phyloP scores from a whole-genome alignment of 2,888 invertebrate species.

The Harmothoe impar region DNA sequence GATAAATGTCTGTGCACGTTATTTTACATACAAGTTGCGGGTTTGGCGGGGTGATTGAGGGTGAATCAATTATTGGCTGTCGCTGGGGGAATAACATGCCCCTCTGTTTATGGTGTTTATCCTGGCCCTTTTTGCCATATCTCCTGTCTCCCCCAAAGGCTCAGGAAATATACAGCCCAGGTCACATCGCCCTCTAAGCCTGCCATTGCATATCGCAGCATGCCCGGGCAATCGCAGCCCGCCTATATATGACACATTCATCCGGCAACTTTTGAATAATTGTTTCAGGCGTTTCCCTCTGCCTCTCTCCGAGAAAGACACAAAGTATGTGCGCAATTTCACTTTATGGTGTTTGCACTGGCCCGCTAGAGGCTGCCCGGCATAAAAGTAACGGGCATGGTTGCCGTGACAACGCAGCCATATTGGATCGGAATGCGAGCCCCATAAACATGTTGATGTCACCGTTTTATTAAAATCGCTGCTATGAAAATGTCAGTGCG shows the following conservation, averaged over 20 bases:
- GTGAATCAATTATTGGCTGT: slow-evolving; percentile 46
- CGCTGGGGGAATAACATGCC: background rate
- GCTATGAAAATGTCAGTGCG: slow-evolving; percentile 60
- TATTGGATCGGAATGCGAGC: slow-evolving; percentile 59
- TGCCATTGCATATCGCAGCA: slow-evolving; percentile 53
- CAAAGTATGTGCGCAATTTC: slow-evolving; percentile 61
- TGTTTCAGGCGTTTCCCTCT: slow-evolving; percentile 58
- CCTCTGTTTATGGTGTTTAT: background rate
- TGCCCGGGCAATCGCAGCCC: slow-evolving; percentile 34
- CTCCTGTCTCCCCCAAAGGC: background rate
- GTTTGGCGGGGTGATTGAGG: background rate
- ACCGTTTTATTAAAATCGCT: slow-evolving; percentile 62
- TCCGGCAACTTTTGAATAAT: slow-evolving; percentile 54
- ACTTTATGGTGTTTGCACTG: slow-evolving; percentile 62
- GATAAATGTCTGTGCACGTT: background rate
- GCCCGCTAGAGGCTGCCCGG: slow-evolving; percentile 3
- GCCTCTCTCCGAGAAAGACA: slow-evolving; percentile 14
- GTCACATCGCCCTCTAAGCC: slow-evolving; percentile 48
- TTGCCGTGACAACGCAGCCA: slow-evolving; percentile 61
- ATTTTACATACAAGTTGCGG: background rate
- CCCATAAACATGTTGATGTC: slow-evolving; percentile 62
- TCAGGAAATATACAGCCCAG: background rate
- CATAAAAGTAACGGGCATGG: slow-evolving; percentile 59
- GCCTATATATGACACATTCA: slow-evolving; percentile 48
- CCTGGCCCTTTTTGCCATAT: slow-evolving; percentile 12